Evolutionary conservation across 2,113 vertebrate species (phyloP), one percentile per base, ranked within the genome.

Genomic region (Gasterosteus nipponicus): DNA sequence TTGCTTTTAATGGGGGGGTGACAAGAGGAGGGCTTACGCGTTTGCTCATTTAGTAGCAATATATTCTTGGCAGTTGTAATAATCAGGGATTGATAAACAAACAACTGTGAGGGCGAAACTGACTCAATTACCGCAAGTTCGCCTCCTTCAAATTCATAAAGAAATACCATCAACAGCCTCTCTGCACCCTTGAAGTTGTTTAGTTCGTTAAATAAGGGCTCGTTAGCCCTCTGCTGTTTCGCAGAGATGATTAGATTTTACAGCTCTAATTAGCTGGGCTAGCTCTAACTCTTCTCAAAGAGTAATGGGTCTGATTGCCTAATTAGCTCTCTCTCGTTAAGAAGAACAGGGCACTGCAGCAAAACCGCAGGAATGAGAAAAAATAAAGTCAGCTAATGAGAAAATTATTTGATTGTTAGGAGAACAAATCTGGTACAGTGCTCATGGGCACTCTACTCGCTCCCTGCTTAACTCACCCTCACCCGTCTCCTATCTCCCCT

Each of bases 201-300:
- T 96, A 96, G 96, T 97, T 97, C 95, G 97, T 98, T 97, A 98
- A 98, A 98, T 97, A 99, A 98, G 96, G 96, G 95, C 97, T 98
- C 95, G 97, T 98, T 98, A 98, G 95, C 94, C 94, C 95, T 96
- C 97, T 96, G 95, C 96, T 96, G 96, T 97, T 98, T 98, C 94
- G 95, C 95, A 90, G 91, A 97, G 96, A 97, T 98, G 97, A 99
- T 98, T 98, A 98, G 96, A 97, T 98, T 99, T 98, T 98, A 97
- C 96, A 96, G 96, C 94, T 96, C 95, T 97, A 99, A 99, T 99
- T 98, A 98, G 96, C 96, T 95, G 95, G 96, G 96, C 96, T 95
- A 96, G 96, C 95, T 95, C 96, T 96, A 96, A 97, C 98, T 98
- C 96, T 96, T 97, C 95, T 96, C 93, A 95, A 97, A 96, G 96